A percentile compares a stretch with the other conserved stretches of the same genome.
Evolutionary conservation across 35 echinoderm and acorn worm genomes (phyloP).

Genomic region (Patiria miniata): DNA sequence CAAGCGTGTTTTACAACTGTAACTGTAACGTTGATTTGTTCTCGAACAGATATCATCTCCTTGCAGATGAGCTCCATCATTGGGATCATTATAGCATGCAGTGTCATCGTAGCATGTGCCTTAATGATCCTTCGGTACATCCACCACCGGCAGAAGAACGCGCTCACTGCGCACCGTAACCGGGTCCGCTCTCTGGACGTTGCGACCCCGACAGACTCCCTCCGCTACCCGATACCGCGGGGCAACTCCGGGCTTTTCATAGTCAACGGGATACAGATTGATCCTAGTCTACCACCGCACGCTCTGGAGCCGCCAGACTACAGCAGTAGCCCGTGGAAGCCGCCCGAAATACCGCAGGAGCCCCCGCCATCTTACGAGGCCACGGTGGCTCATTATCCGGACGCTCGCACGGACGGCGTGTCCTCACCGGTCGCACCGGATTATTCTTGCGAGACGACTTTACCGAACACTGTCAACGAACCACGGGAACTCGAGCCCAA

Average conservation of each 20-base stretch:
- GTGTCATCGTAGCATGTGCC: neutral
- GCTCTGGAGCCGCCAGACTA: slow-evolving; percentile 14
- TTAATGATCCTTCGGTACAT: neutral
- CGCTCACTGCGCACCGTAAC: neutral
- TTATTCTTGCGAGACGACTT: neutral
- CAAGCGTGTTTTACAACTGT: neutral
- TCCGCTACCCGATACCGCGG: neutral
- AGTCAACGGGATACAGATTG: neutral
- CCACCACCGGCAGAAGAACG: neutral
- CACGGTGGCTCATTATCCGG: neutral
- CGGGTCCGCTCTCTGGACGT: neutral
- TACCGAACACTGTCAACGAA: neutral
- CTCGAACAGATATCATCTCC: neutral
- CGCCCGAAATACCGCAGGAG: neutral
- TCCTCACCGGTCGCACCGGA: neutral
- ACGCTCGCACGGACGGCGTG: neutral
- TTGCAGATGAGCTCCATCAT: neutral
- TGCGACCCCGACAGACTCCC: neutral
- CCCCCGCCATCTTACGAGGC: neutral
- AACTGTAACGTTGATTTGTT: neutral
- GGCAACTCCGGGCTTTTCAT: neutral
- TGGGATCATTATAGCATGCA: neutral
- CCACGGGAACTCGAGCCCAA: no score
- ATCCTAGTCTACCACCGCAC: neutral
- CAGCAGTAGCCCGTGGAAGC: slow-evolving; percentile 2